Percentiles rank a stretch among this genome's conserved stretches.
phyloP scores from a whole-genome alignment of 2,113 vertebrate species.

The Spermophilus dauricus region DNA sequence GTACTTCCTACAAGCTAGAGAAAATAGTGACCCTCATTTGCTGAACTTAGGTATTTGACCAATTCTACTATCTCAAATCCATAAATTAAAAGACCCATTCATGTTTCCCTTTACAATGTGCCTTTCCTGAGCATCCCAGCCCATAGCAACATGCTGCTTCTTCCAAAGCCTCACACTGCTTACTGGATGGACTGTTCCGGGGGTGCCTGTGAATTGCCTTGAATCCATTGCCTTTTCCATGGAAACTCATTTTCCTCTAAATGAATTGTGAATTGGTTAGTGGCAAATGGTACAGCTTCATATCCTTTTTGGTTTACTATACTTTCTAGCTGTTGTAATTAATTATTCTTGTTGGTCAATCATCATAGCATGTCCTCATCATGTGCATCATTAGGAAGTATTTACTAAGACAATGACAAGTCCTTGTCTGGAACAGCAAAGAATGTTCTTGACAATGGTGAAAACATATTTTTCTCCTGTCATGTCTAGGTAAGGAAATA shows the following conservation, averaged over 20 bases:
- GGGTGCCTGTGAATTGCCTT: not conserved
- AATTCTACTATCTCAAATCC: not conserved
- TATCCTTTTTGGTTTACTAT: not conserved
- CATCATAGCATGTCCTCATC: not conserved
- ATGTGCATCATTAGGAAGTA: not conserved
- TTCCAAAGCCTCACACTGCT: not conserved
- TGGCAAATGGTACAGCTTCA: not conserved
- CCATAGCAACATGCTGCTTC: not conserved
- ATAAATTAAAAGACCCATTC: not conserved
- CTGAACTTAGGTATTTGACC: not conserved
- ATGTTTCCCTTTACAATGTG: not conserved
- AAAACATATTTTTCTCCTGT: not conserved
- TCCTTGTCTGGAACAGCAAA: not conserved
- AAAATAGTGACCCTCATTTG: not conserved
- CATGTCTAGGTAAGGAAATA: not conserved
- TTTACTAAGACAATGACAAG: slow-evolving; percentile 18
- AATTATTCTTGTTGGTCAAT: not conserved
- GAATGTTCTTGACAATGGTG: slow-evolving; percentile 19
- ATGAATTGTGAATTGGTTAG: not conserved
- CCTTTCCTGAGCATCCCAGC: not conserved
- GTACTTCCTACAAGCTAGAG: not conserved
- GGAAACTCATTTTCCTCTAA: not conserved
- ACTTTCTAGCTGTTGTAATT: not conserved
- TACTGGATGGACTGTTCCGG: not conserved
- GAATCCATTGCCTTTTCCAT: not conserved